A percentile compares a stretch with the other conserved stretches of the same genome.
These are phyloP conservation scores for Strix occidentalis DNA, from an alignment of 2,797 vertebrate genomes.

Conservation along the genomic window DNA sequence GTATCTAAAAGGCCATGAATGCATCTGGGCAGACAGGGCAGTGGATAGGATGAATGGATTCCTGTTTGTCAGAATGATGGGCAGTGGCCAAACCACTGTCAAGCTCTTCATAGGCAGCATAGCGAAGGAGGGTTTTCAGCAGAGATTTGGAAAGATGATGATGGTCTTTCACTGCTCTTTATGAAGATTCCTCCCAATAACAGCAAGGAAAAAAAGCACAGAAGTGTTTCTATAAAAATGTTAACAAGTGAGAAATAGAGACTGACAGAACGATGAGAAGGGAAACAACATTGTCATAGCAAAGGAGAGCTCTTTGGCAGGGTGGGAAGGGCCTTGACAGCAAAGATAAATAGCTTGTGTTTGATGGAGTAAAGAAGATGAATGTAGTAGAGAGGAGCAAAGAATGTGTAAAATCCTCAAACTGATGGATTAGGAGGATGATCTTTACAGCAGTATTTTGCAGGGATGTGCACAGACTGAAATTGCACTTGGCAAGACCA, in stretches of 20 bases:
- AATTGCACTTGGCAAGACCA: background rate
- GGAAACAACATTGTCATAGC: conserved; percentile 24
- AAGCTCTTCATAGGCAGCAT: background rate
- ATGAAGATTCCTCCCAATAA: background rate
- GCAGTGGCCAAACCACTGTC: background rate
- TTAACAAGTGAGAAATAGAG: conserved; percentile 32
- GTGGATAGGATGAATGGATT: background rate
- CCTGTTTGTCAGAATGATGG: background rate
- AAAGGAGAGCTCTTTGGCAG: conserved; percentile 32
- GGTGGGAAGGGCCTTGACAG: conserved; percentile 27
- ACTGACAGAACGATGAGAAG: conserved; percentile 31
- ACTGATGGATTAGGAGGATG: conserved; percentile 22
- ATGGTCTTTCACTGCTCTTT: background rate
- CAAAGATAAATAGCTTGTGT: conserved; percentile 45
- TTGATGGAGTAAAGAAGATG: conserved; percentile 8
- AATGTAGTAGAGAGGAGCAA: conserved; percentile 1
- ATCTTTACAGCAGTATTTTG: conserved; percentile 1
- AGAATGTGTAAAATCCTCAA: conserved; percentile 18
- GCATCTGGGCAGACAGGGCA: background rate
- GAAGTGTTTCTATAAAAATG: conserved; percentile 35
- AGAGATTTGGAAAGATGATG: background rate
- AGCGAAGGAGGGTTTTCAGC: background rate
- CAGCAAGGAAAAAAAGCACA: background rate
- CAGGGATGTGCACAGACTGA: background rate
- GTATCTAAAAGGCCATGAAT: background rate